Conservation (phyloP, 2,113 vertebrate species). For the Callionymus lyra region DNA sequence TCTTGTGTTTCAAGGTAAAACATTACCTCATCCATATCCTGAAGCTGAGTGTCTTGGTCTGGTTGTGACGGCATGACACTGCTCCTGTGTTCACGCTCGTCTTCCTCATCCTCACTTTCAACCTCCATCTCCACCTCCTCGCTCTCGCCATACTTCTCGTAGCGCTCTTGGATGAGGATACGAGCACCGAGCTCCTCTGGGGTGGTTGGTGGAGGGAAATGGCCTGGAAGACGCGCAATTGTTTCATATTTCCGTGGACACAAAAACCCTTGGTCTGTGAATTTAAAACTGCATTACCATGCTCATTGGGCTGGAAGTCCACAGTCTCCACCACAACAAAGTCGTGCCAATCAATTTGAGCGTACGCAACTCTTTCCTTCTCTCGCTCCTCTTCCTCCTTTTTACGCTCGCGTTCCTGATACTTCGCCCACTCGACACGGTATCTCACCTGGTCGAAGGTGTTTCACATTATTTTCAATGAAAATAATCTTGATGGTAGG, state of each 20-base stretch:
- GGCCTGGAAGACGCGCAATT: conserved; percentile 63
- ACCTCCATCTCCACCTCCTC: conserved; percentile 99
- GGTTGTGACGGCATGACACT: conserved; percentile 74
- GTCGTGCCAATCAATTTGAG: conserved; percentile 98
- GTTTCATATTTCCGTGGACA: neutral
- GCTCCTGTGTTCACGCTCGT: conserved; percentile 71
- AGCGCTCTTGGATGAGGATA: conserved; percentile 95
- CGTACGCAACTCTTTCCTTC: conserved; percentile 91
- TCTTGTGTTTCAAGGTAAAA: too few relatives aligned
- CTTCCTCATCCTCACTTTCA: conserved; percentile 92
- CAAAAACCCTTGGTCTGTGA: neutral
- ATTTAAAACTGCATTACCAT: conserved; percentile 65
- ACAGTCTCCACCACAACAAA: conserved; percentile 98
- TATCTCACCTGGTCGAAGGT: conserved; percentile 78
- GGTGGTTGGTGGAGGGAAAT: conserved; percentile 94
- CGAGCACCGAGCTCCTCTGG: conserved; percentile 94
- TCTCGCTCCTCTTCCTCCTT: conserved; percentile 97
- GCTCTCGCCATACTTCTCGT: conserved; percentile 96
- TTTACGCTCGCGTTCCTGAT: conserved; percentile 92
- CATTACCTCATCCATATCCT: conserved; percentile 99
- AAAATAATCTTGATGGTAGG: neutral
- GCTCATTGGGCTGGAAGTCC: conserved; percentile 94
- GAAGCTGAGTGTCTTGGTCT: conserved; percentile 96
- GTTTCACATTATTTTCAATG: conserved; percentile 1
- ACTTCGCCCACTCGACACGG: conserved; percentile 97